Evolutionary conservation across 2,888 invertebrate species (phyloP), one percentile per base, ranked within the genome.

Genomic region (Nephrotoma guestfalica): DNA sequence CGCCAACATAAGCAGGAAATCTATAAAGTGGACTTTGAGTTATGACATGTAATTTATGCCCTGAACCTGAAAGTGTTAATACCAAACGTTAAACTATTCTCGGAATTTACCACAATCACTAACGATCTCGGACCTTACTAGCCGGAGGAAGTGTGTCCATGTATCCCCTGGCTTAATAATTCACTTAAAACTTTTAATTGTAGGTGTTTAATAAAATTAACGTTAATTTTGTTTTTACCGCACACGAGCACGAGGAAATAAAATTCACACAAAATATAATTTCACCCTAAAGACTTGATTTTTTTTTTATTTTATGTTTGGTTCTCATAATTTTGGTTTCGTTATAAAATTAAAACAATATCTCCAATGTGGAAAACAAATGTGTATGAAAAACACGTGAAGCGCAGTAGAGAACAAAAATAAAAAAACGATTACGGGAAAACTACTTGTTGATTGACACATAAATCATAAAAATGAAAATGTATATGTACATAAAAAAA

Each of bases 381-480:
- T 30, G 30, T 13, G 13, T 71, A 71, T 30, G 51, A 71, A 30
- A 30, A 71, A 71, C 71, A 71, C 71, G 71, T 71, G 71, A 71
- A 71, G 71, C 71, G 71, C 71, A 71, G 71, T 71, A 71, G 71
- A 71, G 30, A 71, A 71, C 18, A 15, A 18, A 57, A 30, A 71
- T 51, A 71, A 71, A 71, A 71, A 71, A 71, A 71, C 9, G 30
- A 30, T 71, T 71, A 18, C 71, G 30, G 71, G n/a, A 84, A 84
- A 84, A 84, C 84, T 84, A 84, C 84, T 84, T 84, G 84, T 84
- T 84, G 84, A 84, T 84, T 84, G 71, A 84, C 42, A 41, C 84
- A 84, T 84, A 84, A 84, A 84, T 84, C 84, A 84, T 84, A 84
- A 84, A 84, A 84, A 71, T 71, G 71, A 71, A 30, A 71, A 57